Conservation (phyloP, 2,888 invertebrate species). For the Conistra vaccinii region DNA sequence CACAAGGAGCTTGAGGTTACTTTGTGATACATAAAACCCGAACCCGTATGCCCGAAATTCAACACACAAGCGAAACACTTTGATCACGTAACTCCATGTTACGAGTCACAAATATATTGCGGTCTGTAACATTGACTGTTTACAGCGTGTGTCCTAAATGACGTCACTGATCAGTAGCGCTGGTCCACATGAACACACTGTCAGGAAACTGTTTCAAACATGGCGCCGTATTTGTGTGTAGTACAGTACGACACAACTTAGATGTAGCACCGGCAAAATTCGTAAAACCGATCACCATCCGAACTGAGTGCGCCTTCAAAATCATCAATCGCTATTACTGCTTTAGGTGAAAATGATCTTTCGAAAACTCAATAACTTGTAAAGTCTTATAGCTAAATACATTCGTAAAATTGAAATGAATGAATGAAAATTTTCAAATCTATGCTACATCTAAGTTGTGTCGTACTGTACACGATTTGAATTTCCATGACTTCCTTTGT, state of each 20-base stretch:
- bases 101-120: constrained; percentile 12
- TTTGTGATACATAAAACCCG: constrained; percentile 3
- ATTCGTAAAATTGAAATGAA: too few relatives aligned
- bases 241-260: too few relatives aligned
- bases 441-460: too few relatives aligned
- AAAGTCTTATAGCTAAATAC: too few relatives aligned
- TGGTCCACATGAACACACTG: background rate
- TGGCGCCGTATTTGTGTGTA: constrained; percentile 29
- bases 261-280: too few relatives aligned
- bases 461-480: constrained; percentile 21
- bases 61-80: constrained; percentile 29
- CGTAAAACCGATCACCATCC: too few relatives aligned
- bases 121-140: constrained; percentile 15
- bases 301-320: too few relatives aligned
- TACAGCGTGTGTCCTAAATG: constrained; percentile 1
- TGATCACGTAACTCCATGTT: constrained; percentile 25
- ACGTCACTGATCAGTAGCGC: constrained; percentile 14
- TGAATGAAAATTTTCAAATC: too few relatives aligned
- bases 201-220: constrained; percentile 15
- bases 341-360: too few relatives aligned
- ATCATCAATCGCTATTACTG: too few relatives aligned
- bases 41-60: constrained; percentile 14
- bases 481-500: constrained; percentile 30
- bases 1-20: background rate
- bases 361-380: too few relatives aligned